Base-by-base conservation (phyloP, 2,797 vertebrate genomes). In the Falco columbarius region DNA sequence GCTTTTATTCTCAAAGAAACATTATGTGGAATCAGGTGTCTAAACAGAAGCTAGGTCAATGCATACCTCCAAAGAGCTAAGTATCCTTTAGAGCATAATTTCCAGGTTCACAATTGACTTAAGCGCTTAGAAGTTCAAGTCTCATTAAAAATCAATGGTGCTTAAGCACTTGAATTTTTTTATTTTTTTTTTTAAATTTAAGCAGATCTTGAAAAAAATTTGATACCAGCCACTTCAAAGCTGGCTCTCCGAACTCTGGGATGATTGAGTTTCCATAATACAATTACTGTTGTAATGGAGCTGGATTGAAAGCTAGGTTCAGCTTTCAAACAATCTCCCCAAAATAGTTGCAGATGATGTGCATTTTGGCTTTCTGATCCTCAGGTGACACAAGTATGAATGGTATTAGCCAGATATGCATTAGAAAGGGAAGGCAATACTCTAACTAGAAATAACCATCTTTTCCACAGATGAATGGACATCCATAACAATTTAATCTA, bases 311-410 rank as follows among this genome's bases (percentile, higher is more conserved):
- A 93, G 90, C 62, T 27, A 38, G 72, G 90, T 87, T 96, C 92
- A 94, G 61, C 86, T 97, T 96, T 97, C 96, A 96, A 96, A 94
- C 81, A 49, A 30, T 42, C 5, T 94, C 75, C 34, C 89, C 90
- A 95, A 93, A 97, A 93, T 9, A 95, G 94, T 94, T 97, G 92
- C 96, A 97, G 97, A 96, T 94, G 95, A 95, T 34, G 74, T 32
- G 34, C 15, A 29, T 76, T 95, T 90, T 21, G 54, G 79, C 89
- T 81, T 93, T 96, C 95, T 81, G 91, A 94, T 96, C 86, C 94
- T 95, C 93, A 96, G 95, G 94, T 97, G 93, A 92, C 94, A 75
- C 32, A 10, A 62, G 81, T 13, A 88, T 14, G 46, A 94, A 36
- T 4, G 22, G 38, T 61, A 67, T 62, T 89, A 91, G 81, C 0